phyloP scores from a whole-genome alignment of 2,888 invertebrate species.

The Gisinianus flammeolus region DNA sequence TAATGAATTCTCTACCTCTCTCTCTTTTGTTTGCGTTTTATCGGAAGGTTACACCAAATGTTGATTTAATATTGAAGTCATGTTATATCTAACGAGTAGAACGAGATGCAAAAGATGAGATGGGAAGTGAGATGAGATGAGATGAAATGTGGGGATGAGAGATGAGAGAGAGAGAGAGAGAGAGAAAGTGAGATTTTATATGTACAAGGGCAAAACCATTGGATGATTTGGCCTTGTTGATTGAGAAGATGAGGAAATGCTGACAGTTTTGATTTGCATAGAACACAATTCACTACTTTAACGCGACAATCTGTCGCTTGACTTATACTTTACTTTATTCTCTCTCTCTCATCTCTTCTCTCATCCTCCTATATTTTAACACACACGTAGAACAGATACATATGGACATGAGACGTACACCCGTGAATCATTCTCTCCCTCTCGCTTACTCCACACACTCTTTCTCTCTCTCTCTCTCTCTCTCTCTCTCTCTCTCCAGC shows the following conservation, averaged over 20 bases:
- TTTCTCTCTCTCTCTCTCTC: constrained; percentile 4
- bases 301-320: constrained; percentile 36
- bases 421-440: constrained; percentile 14
- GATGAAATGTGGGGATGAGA: neutral
- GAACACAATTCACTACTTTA: constrained; percentile 36
- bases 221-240: neutral
- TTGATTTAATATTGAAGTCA: constrained; percentile 9
- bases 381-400: neutral
- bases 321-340: constrained; percentile 7
- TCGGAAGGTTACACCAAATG: neutral
- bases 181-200: neutral
- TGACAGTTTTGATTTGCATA: constrained; percentile 37
- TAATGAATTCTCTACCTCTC: neutral
- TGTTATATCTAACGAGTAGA: neutral
- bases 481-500: constrained; percentile 14
- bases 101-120: neutral
- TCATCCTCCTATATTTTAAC: neutral
- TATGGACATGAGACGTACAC: neutral
- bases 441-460: neutral
- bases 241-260: constrained; percentile 32
- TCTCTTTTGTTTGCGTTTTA: neutral
- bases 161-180: neutral
- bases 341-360: neutral
- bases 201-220: neutral
- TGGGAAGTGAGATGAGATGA: neutral